phyloP scores from a whole-genome alignment of 2,113 vertebrate species.

The Odocoileus virginianus region DNA sequence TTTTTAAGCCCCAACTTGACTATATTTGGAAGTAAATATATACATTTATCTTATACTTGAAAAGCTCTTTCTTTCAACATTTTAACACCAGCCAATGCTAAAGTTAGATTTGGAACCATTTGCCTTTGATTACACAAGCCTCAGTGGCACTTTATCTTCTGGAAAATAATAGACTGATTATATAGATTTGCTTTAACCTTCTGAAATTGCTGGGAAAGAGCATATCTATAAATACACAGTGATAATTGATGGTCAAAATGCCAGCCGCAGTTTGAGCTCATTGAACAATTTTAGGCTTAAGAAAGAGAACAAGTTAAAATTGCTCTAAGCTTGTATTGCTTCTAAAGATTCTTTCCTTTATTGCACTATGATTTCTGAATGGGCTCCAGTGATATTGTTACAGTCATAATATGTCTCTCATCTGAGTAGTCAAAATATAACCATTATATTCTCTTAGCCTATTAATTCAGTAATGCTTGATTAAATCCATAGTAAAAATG shows the following conservation, averaged over 20 bases:
- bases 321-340: conserved; percentile 17
- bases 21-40: conserved; percentile 51
- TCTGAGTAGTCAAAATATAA: background rate
- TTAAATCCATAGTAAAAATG: conserved; percentile 20
- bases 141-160: conserved; percentile 40
- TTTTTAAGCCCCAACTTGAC: conserved; percentile 3
- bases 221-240: conserved; percentile 58
- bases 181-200: conserved; percentile 63
- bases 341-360: conserved; percentile 25
- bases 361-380: conserved; percentile 36
- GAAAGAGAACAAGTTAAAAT: conserved; percentile 49
- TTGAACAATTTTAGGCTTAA: conserved; percentile 47
- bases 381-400: background rate
- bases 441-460: conserved; percentile 27
- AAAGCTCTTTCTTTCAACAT: conserved; percentile 32
- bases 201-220: conserved; percentile 51
- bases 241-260: conserved; percentile 66
- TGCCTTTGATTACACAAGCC: conserved; percentile 49
- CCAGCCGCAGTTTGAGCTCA: conserved; percentile 40
- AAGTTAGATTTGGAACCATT: conserved; percentile 54
- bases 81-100: conserved; percentile 16
- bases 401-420: background rate
- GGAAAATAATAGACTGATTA: conserved; percentile 55
- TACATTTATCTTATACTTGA: conserved; percentile 52
- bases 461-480: conserved; percentile 11